Percentiles rank a stretch among this genome's conserved stretches.
Evolutionary conservation across 2,113 vertebrate species (phyloP).

Genomic region (Bubo scandiacus): DNA sequence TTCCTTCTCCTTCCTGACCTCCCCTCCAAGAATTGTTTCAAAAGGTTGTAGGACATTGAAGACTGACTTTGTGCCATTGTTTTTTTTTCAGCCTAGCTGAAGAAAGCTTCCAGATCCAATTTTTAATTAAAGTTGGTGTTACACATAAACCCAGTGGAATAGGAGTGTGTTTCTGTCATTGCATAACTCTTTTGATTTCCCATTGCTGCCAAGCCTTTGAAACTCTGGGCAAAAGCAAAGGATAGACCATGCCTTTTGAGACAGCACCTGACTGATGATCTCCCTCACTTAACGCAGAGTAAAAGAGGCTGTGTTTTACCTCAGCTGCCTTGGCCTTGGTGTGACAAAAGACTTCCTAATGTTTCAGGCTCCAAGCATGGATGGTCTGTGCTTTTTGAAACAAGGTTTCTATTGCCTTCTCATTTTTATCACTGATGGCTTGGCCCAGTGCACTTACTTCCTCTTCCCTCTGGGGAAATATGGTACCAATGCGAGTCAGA

Average conservation of each 20-base stretch:
- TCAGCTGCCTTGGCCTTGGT: not conserved
- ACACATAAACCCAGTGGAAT: not conserved
- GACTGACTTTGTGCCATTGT: not conserved
- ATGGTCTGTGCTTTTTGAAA: not conserved
- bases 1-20: not conserved
- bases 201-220: not conserved
- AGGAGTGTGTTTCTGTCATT: not conserved
- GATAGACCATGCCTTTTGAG: not conserved
- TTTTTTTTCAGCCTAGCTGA: not conserved
- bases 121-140: not conserved
- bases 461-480: not conserved
- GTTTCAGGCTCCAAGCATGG: not conserved
- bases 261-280: not conserved
- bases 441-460: not conserved
- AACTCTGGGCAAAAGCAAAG: not conserved
- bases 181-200: not conserved
- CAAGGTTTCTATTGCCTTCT: not conserved
- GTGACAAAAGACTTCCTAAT: not conserved
- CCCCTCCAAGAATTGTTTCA: not conserved
- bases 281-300: not conserved
- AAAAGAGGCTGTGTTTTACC: not conserved
- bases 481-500: rapidly evolving
- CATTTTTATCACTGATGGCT: not conserved
- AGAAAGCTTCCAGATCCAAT: not conserved
- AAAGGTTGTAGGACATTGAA: not conserved